These are phyloP conservation scores for Rosalia funebris DNA, from an alignment of 2,888 invertebrate genomes.

Conservation along the genomic window DNA sequence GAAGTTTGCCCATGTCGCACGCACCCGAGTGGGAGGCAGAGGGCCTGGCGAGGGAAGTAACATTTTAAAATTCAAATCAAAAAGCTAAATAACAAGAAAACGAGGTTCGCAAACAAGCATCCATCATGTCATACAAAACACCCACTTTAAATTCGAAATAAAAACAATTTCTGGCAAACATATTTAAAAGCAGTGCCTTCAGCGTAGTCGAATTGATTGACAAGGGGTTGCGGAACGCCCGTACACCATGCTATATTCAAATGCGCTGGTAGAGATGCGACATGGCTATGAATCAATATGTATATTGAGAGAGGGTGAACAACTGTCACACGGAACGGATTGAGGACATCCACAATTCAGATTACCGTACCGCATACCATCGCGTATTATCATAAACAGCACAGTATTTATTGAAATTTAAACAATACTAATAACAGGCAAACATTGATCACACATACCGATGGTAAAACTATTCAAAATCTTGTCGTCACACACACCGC, in stretches of 20 bases:
- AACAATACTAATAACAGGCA: background rate
- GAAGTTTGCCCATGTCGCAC: conserved; percentile 36
- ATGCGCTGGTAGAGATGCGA: conserved; percentile 56
- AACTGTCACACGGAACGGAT: conserved; percentile 39
- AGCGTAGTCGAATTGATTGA: conserved; percentile 60
- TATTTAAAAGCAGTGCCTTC: conserved; percentile 63
- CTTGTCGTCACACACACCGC: no score
- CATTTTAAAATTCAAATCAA: conserved; percentile 61
- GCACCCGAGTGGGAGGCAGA: conserved; percentile 30
- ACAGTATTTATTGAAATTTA: background rate
- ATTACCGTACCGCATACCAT: conserved; percentile 10
- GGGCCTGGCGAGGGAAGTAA: conserved; percentile 44
- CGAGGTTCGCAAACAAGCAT: conserved; percentile 61
- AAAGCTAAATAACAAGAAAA: conserved; percentile 63
- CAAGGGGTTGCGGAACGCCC: conserved; percentile 57
- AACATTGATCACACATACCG: background rate
- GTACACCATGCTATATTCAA: conserved; percentile 52
- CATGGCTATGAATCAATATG: conserved; percentile 60
- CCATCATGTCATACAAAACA: conserved; percentile 63
- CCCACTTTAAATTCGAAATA: conserved; percentile 65
- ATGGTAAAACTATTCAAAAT: no score
- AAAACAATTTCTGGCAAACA: conserved; percentile 65
- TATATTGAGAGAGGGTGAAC: conserved; percentile 56
- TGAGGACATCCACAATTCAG: conserved; percentile 35
- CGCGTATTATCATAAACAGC: conserved; percentile 6